These are phyloP conservation scores for Petrocephalus zakoni DNA, from an alignment of 2,113 vertebrate genomes.

Conservation along the genomic window DNA sequence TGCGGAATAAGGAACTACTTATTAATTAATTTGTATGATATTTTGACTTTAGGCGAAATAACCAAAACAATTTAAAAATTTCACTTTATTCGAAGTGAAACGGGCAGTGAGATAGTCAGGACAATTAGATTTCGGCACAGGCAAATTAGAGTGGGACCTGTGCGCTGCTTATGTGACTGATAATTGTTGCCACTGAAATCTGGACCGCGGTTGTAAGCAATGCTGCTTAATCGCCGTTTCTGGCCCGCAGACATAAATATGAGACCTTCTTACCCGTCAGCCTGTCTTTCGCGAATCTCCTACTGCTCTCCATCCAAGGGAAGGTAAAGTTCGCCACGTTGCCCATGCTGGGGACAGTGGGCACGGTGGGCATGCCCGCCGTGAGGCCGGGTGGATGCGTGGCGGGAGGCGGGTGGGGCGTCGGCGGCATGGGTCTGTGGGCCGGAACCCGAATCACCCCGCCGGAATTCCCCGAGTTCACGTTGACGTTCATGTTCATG, in stretches of 20 bases:
- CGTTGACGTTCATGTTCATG: constrained; percentile 74
- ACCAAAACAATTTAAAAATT: not conserved
- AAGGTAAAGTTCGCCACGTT: constrained; percentile 72
- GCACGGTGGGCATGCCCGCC: constrained; percentile 55
- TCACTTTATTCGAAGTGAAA: not conserved
- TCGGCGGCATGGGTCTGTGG: constrained; percentile 74
- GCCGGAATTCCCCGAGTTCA: constrained; percentile 63
- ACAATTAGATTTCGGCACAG: not conserved
- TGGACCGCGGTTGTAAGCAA: not conserved
- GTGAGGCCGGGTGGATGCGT: constrained; percentile 64
- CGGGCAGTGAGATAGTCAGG: not conserved
- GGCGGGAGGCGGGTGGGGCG: constrained; percentile 46
- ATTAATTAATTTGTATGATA: not conserved
- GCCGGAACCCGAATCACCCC: constrained; percentile 77
- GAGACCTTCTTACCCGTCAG: constrained; percentile 74
- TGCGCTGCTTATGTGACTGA: not conserved
- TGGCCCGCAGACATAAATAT: not conserved
- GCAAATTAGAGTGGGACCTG: not conserved
- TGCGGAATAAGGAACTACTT: not conserved
- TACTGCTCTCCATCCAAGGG: constrained; percentile 89
- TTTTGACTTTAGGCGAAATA: not conserved
- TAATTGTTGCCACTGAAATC: not conserved
- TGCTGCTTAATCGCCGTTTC: not conserved
- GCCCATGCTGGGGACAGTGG: constrained; percentile 62
- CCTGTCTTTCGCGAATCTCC: constrained; percentile 84